phyloP scores from a whole-genome alignment of 2,888 invertebrate species.

The Monoplex corrugatus region DNA sequence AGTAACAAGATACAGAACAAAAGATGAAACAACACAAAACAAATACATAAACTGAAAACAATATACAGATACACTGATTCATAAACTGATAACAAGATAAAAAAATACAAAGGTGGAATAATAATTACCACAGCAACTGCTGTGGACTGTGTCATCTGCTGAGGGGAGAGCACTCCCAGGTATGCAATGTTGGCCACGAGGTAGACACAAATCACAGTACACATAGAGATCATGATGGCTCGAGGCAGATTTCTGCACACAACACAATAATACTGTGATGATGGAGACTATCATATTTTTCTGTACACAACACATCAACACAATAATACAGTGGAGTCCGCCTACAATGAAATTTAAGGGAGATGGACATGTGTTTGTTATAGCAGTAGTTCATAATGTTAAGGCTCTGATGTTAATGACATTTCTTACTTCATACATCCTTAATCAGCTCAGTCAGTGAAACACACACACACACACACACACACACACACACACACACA shows the following conservation, averaged over 20 bases:
- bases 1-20: too few species aligned
- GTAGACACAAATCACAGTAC: slow-evolving; percentile 73
- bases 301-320: neutral
- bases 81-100: neutral
- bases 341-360: too few species aligned
- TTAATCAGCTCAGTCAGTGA: too few species aligned
- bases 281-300: too few species aligned
- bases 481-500: too few species aligned
- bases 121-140: slow-evolving; percentile 85
- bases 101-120: neutral
- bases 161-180: slow-evolving; percentile 74
- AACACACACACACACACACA: too few species aligned
- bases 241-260: slow-evolving; percentile 57
- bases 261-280: slow-evolving; percentile 25
- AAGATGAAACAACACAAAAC: neutral
- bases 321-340: too few species aligned
- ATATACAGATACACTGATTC: neutral
- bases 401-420: too few species aligned
- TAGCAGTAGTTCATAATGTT: too few species aligned
- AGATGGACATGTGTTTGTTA: too few species aligned
- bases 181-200: slow-evolving; percentile 77
- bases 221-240: slow-evolving; percentile 77
- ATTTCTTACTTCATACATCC: too few species aligned
- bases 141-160: slow-evolving; percentile 73
- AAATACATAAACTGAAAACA: too few species aligned